Base-by-base conservation (phyloP, 2,888 invertebrate genomes). In the Homarus gammarus region DNA sequence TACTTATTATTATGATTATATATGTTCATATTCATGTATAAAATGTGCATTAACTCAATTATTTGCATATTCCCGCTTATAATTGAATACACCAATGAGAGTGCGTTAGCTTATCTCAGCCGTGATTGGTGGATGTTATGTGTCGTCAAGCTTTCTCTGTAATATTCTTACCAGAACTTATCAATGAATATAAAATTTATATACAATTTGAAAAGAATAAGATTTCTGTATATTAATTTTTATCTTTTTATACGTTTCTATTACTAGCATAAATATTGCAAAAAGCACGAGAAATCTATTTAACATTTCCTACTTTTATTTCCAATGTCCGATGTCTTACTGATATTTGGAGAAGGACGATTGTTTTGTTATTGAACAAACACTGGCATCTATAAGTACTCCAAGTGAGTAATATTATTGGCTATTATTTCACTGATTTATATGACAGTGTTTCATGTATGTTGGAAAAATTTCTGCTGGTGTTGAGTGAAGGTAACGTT, bases 291-390 rank as follows among this genome's bases (percentile, higher is more conserved):
- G 18, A 2, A 56, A 49, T 2, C 33, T 31, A 10, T 22, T 5
- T 31, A 70, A 49, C 8, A 44, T 70, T 40, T 68, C 18, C 2
- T 0, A 49, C 40, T 22, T 22, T 33, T 33, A 22, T 77, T 86
- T 86, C 85, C 85, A 78, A 12, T 31, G 70, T 70, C 64, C 18
- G 68, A 18, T 15, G 38, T 36, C 86, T 36, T 33, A 86, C 49
- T 61, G 86, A 36, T 68, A 78, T 68, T 86, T 78, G 77, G 84
- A 86, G 79, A 86, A 86, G 86, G 86, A 86, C 85, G 85, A 79
- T 86, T 86, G 86, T 86, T 86, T 86, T 86, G 86, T 78, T 86
- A 86, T 86, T 86, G 79, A 86, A 86, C 86, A 78, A 78, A 78
- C 86, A 79, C 68, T 77, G 86, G 68, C 64, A 78, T 68, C 70